Evolutionary conservation across 92 coral and sea anemone species (phyloP), one percentile per base, ranked within the genome.

Genomic region (Zoanthus sociatus): DNA sequence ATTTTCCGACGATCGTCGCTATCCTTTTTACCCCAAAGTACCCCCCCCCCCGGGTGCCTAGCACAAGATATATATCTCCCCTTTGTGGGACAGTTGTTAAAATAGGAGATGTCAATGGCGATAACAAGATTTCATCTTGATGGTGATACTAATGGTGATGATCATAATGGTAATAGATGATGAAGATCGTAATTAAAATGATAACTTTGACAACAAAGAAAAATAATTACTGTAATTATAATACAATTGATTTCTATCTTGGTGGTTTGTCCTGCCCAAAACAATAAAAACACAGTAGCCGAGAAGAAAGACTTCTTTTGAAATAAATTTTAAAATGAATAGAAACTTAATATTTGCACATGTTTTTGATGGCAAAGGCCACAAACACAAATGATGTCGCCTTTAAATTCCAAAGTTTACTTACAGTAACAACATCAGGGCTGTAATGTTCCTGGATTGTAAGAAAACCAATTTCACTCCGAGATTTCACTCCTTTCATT

Each of bases 391-490:
- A n/a, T 16, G 44, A 0, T 20, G 10, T 5, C 37, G n/a, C 1
- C 1, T 47, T 3, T 4, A 5, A 12, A 73, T 15, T 4, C 13
- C 20, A 16, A 17, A 4, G 26, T 44, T 11, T 18, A 15, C 68
- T 45, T 48, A 51, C 87, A 51, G 63, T 83, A 47, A 31, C 8
- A 14, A 88, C 76, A 44, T 84, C 86, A 31, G 94, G 91, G 78
- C 88, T 83, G 13, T 84, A 32, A 53, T 94, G 95, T 77, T 94
- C 97, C 81, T 87, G 77, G n/a, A 87, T 72, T 31, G 93, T 87
- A 71, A 94, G 84, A 82, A 92, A 94, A 44, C 97, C 97, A 64
- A 94, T 42, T 71, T 94, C 97, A 60, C 95, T 94, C 54, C 97
- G 88, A 58, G 67, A 64, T 82, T 90, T 91, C 15, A 94, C 58